These are phyloP conservation scores for Vulpes vulpes DNA, from an alignment of 2,113 vertebrate genomes.

Conservation along the genomic window DNA sequence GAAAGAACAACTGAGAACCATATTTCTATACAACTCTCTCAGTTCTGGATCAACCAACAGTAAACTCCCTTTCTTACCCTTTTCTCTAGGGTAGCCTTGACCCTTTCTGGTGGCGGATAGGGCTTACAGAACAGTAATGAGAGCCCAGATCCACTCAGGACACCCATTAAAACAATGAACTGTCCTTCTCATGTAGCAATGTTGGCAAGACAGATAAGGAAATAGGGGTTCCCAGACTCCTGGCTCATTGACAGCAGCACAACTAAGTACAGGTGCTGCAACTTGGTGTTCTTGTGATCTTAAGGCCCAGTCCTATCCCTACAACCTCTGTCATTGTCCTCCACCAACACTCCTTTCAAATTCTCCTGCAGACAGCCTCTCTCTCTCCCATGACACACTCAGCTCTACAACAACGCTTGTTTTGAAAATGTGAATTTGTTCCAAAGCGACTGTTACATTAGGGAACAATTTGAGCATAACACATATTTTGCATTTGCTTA, in stretches of 20 bases:
- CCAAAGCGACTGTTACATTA: background rate
- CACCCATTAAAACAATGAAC: background rate
- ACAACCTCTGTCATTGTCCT: background rate
- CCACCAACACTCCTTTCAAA: background rate
- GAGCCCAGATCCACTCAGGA: background rate
- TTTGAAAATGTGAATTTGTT: constrained; percentile 57
- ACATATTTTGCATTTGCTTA: constrained; percentile 37
- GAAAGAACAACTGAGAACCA: background rate
- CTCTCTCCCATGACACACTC: background rate
- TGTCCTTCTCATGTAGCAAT: background rate
- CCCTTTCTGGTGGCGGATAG: background rate
- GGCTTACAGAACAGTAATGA: background rate
- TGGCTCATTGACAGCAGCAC: background rate
- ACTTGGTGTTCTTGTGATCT: background rate
- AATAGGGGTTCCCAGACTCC: background rate
- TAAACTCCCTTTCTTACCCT: background rate
- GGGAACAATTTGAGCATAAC: constrained; percentile 45
- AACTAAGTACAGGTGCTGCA: background rate
- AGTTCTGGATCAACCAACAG: background rate
- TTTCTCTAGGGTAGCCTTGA: background rate
- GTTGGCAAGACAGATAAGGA: background rate
- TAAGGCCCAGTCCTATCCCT: background rate
- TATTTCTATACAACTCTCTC: background rate
- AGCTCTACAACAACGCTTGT: background rate
- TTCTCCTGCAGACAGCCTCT: background rate